Evolutionary conservation across 2,888 invertebrate species (phyloP), one percentile per base, ranked within the genome.

Genomic region (Junonia oenone): DNA sequence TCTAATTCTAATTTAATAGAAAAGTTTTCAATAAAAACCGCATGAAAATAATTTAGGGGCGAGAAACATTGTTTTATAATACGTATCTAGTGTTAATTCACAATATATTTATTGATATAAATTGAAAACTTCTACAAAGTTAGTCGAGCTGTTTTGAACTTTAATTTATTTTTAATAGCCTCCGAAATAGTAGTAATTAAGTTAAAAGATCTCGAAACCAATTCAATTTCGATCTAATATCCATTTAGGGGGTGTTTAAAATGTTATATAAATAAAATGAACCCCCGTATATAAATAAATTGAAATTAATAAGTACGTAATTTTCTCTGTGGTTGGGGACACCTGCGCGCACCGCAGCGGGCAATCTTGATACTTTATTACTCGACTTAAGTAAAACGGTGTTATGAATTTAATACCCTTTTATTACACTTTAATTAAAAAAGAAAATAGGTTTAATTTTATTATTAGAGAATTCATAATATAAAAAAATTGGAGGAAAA

Each of bases 291-390:
- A 61, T 58, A 62, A 58, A 69, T 68, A 65, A 71, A 74, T 74
- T 75, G 72, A 73, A 74, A 79, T 76, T 79, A 80, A 78, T 78
- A 75, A 68, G 68, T 66, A 60, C 64, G 75, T 79, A 80, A 81
- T 78, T 80, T 78, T 78, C 72, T 73, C 67, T 64, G 55, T 60
- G 71, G 67, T 66, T 63, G 66, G 50, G 56, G 59, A 62, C 68
- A 68, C 67, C 68, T 65, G 68, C 73, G 74, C 74, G 71, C 75
- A 71, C 66, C 58, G 54, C 54, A 58, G 29, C 31, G 19, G 15
- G 13, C 6, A 54, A 6, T 61, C 55, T 78, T 76, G 75, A 71
- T 76, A 76, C 73, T 76, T 71, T 40, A 38, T 38, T 37, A 11
- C 19, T 14, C 9, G 3, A 40, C 17, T n/a, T 11, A 11, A 19